Evolutionary conservation across 2,113 vertebrate genomes (phyloP), one percentile per base, ranked within the genome.

Genomic region (Ammodytes marinus): DNA sequence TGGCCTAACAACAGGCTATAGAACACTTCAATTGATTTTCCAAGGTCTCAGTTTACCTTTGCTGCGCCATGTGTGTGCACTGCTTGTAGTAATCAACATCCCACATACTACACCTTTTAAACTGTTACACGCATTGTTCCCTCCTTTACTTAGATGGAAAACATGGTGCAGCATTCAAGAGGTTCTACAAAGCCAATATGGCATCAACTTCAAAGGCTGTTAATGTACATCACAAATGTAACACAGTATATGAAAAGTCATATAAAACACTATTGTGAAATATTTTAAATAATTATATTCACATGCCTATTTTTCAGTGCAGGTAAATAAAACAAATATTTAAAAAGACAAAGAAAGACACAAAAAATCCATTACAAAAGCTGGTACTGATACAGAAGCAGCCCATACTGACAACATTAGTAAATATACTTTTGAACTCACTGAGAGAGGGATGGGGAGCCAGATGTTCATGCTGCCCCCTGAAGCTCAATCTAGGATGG

Each of bases 401-500:
- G 63, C n/a, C 37, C 54, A 4, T 61, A 61, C 63, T 74, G 57
- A 64, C 64, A 79, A 54, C 42, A 64, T 64, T n/a, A 57, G 45
- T 37, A 74, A 64, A 69, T 17, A 10, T 57, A 64, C 8, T 55
- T 83, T 69, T 57, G 17, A 75, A 74, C 65, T 15, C 78, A 4
- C 47, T 65, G 45, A 60, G 59, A 71, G 52, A 71, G 52, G 10
- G 35, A 88, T 42, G 15, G 67, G 19, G 57, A 71, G 39, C 77
- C 71, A 80, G 67, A 80, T 74, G 79, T 82, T 82, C 58, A 78
- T 1, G n/a, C 65, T 74, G n/a, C 69, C 40, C 69, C 40, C 79
- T 39, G 9, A 59, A 73, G 67, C 76, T 52, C 11, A 64, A 58
- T 74, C 50, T 11, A 69, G 39, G 17, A 75, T 43, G 15, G 43